Percentiles rank a stretch among this genome's conserved stretches.
Conservation (phyloP, 2,888 invertebrate species). For the Plagiodera versicolora region DNA sequence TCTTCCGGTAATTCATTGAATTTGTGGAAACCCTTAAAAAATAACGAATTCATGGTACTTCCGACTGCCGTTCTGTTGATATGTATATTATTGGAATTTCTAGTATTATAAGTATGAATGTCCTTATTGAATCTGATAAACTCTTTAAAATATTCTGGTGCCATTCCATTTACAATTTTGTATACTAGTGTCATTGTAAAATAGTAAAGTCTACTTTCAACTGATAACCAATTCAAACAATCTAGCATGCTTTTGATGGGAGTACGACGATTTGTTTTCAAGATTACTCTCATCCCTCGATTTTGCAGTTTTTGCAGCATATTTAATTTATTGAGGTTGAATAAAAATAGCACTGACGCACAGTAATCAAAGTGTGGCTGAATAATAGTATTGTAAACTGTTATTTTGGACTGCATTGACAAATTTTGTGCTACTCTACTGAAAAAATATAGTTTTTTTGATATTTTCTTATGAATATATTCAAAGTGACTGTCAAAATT, state of each 20-base stretch:
- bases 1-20: neutral
- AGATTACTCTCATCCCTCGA: neutral
- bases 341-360: neutral
- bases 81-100: neutral
- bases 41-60: neutral
- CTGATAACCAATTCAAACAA: neutral
- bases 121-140: neutral
- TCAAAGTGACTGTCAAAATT: neutral
- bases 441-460: neutral
- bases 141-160: neutral
- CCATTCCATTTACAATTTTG: neutral
- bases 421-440: neutral
- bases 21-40: neutral
- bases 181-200: neutral
- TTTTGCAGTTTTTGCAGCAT: neutral
- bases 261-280: neutral
- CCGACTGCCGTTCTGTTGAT: neutral
- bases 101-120: neutral
- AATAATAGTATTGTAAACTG: neutral
- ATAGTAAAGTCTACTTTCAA: neutral
- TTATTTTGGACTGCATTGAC: neutral
- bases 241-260: neutral
- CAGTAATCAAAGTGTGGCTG: neutral
- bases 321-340: neutral
- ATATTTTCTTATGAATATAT: neutral